A percentile compares a stretch with the other conserved stretches of the same genome.
Evolutionary conservation across 2,797 vertebrate species (phyloP).

Genomic region (Sebastes hubbsi): DNA sequence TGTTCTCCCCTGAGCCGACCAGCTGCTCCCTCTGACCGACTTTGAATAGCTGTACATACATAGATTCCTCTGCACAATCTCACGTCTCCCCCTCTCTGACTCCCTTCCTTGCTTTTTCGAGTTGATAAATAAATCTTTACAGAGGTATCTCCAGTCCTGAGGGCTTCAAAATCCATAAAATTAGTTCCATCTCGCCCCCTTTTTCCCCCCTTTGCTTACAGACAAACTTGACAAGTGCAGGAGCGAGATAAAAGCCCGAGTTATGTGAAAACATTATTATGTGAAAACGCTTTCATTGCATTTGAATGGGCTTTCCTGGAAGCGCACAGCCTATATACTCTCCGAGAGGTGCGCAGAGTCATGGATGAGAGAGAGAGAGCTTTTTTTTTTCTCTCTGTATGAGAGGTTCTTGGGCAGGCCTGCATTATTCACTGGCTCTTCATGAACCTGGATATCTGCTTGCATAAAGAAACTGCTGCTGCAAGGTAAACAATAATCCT

Average conservation of each 20-base stretch:
- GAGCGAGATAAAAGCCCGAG: conserved; percentile 52
- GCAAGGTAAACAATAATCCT: conserved; percentile 20
- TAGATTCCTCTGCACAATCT: conserved; percentile 26
- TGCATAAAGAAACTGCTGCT: conserved; percentile 3
- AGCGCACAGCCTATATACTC: conserved; percentile 8
- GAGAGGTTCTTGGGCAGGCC: conserved; percentile 25
- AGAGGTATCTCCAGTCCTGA: conserved; percentile 43
- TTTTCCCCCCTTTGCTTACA: conserved; percentile 15
- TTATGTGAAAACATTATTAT: conserved; percentile 49
- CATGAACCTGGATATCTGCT: not conserved
- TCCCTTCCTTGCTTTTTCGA: conserved; percentile 34
- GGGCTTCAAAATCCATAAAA: conserved; percentile 66
- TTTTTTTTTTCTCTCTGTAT: not conserved
- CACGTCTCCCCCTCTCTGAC: conserved; percentile 5
- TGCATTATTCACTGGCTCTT: conserved; percentile 35
- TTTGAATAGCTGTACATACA: conserved; percentile 33
- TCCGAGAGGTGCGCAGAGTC: conserved; percentile 18
- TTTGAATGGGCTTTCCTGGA: conserved; percentile 53
- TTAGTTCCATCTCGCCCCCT: conserved; percentile 46
- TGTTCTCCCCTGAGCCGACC: not conserved
- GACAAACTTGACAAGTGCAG: conserved; percentile 53
- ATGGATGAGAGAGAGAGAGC: conserved; percentile 10
- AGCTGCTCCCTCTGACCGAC: conserved; percentile 16
- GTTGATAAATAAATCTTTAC: conserved; percentile 72
- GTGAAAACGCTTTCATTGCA: conserved; percentile 27